Percentiles rank a stretch among this genome's conserved stretches.
phyloP scores from a whole-genome alignment of 2,888 invertebrate genomes.

The Hoplodrina ambigua region DNA sequence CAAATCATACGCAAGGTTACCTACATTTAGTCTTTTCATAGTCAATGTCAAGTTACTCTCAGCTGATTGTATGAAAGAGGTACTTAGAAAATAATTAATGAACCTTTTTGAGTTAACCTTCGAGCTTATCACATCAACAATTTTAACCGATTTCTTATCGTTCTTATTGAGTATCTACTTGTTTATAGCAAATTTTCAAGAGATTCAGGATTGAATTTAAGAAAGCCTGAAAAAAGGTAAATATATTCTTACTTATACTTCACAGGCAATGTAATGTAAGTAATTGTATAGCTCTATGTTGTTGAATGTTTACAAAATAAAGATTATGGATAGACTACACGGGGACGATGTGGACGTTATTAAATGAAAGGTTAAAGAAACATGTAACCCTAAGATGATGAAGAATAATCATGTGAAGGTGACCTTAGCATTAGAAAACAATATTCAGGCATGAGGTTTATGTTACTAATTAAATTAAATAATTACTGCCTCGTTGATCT shows the following conservation, averaged over 20 bases:
- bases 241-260: too few species aligned
- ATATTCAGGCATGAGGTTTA: background rate
- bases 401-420: constrained; percentile 13
- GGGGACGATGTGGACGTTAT: constrained; percentile 8
- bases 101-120: background rate
- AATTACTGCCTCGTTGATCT: too few species aligned
- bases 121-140: constrained; percentile 3
- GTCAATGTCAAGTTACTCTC: constrained; percentile 29
- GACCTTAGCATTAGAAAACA: constrained; percentile 4
- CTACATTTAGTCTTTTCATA: constrained; percentile 5
- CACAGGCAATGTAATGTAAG: background rate
- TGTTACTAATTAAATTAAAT: background rate
- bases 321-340: background rate
- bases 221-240: background rate
- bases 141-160: background rate
- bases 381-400: background rate
- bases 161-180: background rate
- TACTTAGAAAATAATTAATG: background rate
- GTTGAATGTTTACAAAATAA: constrained; percentile 11
- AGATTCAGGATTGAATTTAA: background rate
- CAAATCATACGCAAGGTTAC: constrained; percentile 25
- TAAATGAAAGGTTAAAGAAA: background rate
- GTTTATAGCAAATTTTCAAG: background rate
- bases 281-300: constrained; percentile 4
- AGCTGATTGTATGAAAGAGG: background rate